phyloP scores from a whole-genome alignment of 2,113 vertebrate species.

The Pelodiscus sinensis region DNA sequence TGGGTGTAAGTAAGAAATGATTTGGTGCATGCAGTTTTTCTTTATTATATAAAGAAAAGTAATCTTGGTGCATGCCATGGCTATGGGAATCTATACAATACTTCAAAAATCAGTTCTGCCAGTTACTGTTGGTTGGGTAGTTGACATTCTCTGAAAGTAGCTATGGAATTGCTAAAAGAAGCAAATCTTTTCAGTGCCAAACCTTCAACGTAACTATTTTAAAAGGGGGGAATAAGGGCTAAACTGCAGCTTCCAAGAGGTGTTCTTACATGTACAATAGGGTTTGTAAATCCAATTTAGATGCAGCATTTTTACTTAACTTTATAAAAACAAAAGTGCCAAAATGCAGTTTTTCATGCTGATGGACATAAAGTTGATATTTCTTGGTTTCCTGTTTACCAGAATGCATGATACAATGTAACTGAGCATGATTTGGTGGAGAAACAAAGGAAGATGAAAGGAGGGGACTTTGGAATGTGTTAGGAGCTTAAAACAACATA shows the following conservation, averaged over 20 bases:
- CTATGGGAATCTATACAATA: accelerated
- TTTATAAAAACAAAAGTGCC: conserved; percentile 45
- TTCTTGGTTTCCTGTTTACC: conserved; percentile 30
- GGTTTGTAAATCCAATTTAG: conserved; percentile 30
- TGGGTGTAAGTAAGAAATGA: background rate
- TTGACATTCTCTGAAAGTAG: background rate
- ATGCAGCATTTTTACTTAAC: conserved; percentile 20
- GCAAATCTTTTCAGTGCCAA: background rate
- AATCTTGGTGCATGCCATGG: background rate
- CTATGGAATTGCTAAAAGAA: accelerated
- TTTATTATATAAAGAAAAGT: background rate
- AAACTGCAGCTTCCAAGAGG: background rate
- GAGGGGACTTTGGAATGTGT: conserved; percentile 63
- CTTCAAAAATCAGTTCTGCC: background rate
- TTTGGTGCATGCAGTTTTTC: background rate
- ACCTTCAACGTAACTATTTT: background rate
- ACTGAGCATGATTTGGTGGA: background rate
- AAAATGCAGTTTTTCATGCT: conserved; percentile 29
- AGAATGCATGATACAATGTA: conserved; percentile 14
- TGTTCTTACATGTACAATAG: background rate
- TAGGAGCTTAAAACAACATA: conserved; percentile 19
- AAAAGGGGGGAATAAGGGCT: background rate
- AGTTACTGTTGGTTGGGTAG: background rate
- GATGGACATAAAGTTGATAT: background rate
- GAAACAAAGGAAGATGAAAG: conserved; percentile 19